phyloP scores from a whole-genome alignment of 2,797 vertebrate species.

The Megaceryle alcyon region DNA sequence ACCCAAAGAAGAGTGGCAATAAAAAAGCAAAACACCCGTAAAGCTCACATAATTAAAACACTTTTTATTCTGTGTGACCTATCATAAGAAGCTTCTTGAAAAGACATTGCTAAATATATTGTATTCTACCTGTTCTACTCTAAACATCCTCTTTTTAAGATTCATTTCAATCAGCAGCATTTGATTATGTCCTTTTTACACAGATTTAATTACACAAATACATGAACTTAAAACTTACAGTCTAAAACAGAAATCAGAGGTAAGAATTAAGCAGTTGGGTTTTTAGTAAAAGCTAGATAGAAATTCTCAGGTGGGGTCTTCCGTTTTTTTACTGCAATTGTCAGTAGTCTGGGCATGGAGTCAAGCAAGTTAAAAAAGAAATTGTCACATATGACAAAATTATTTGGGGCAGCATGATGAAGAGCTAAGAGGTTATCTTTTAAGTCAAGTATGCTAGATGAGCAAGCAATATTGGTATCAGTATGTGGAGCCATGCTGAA shows the following conservation, averaged over 20 bases:
- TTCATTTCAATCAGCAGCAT: neutral
- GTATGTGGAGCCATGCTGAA: neutral
- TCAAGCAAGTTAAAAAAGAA: neutral
- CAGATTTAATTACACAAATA: neutral
- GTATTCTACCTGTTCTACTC: neutral
- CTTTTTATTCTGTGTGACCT: neutral
- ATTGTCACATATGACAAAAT: neutral
- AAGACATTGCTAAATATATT: neutral
- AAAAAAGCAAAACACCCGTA: neutral
- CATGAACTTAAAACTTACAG: neutral
- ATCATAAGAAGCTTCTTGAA: neutral
- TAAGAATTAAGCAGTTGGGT: neutral
- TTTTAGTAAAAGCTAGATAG: neutral
- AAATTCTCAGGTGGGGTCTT: neutral
- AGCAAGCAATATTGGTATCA: neutral
- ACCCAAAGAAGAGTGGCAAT: neutral
- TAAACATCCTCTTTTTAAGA: neutral
- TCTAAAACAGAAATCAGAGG: neutral
- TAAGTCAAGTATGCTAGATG: neutral
- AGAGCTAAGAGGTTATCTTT: conserved; percentile 7
- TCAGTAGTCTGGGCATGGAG: neutral
- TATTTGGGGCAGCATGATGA: neutral
- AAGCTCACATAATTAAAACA: neutral
- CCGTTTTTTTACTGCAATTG: neutral
- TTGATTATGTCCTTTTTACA: neutral